phyloP scores from a whole-genome alignment of 1,140 invertebrate species.

The Philotrypesis tridentata region DNA sequence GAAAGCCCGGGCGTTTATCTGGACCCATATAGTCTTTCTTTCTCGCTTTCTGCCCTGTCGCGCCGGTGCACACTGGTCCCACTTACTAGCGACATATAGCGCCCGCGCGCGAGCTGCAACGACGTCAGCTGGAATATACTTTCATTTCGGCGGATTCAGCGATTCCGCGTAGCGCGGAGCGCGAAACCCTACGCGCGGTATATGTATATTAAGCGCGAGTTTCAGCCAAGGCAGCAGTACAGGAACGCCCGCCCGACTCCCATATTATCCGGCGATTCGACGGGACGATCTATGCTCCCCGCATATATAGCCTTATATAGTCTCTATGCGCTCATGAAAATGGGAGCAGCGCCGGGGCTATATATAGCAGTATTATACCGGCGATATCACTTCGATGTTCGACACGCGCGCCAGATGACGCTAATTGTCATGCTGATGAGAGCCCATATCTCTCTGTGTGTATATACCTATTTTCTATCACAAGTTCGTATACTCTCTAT shows the following conservation, averaged over 20 bases:
- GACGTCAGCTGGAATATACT: slow-evolving; percentile 64
- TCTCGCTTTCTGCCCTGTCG: too few species aligned
- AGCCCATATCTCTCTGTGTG: not conserved
- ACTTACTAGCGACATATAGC: too few species aligned
- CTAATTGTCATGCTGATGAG: slow-evolving; percentile 44
- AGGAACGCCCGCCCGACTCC: slow-evolving; percentile 6
- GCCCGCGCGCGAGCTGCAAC: slow-evolving; percentile 23
- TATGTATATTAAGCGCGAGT: too few species aligned
- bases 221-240: slow-evolving; percentile 50
- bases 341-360: too few species aligned
- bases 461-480: not conserved
- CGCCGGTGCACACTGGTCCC: slow-evolving; percentile 7
- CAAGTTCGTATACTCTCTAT: too few species aligned
- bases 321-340: too few species aligned
- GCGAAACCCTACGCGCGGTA: slow-evolving; percentile 18
- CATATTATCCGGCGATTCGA: slow-evolving; percentile 13
- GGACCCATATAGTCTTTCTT: too few species aligned
- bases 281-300: not conserved
- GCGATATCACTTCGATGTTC: not conserved
- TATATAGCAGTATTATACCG: not conserved
- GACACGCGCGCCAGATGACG: slow-evolving; percentile 30
- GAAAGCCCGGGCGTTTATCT: not conserved
- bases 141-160: slow-evolving; percentile 65
- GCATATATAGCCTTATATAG: too few species aligned
- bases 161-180: slow-evolving; percentile 51